phyloP scores from a whole-genome alignment of 2,797 vertebrate species.

The Periophthalmus magnuspinnatus region DNA sequence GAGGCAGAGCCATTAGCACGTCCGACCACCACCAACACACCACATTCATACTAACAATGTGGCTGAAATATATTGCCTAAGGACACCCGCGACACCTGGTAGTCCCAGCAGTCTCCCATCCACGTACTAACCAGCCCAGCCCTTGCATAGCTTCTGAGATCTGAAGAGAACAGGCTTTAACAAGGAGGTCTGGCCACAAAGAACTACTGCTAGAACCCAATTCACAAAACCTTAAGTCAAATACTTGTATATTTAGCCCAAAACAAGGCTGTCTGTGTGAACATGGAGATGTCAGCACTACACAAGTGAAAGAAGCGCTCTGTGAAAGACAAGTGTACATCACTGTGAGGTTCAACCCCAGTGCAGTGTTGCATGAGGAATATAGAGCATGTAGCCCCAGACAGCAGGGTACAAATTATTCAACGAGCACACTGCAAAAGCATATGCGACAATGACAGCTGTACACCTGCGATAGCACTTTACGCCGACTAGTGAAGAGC shows the following conservation, averaged over 20 bases:
- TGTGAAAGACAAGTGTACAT: constrained; percentile 4
- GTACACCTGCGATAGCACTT: constrained; percentile 3
- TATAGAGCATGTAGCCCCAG: not conserved
- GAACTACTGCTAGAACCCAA: not conserved
- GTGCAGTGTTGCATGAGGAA: constrained; percentile 7
- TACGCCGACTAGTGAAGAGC: not conserved
- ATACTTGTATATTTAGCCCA: not conserved
- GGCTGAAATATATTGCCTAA: no score
- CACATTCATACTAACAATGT: no score
- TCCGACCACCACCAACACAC: no score
- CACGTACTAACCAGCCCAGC: no score
- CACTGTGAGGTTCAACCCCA: not conserved
- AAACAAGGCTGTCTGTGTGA: not conserved
- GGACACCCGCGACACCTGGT: no score
- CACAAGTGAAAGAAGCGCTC: not conserved
- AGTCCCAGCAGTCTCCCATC: no score
- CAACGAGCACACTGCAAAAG: not conserved
- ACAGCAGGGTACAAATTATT: constrained; percentile 8
- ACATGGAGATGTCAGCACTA: not conserved
- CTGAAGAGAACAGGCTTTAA: no score
- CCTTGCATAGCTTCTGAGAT: no score
- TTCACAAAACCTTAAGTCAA: not conserved
- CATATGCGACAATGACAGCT: constrained; percentile 24
- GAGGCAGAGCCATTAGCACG: no score
- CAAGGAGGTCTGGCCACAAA: no score